Conservation (phyloP, 2,113 vertebrate species). For the Mus pahari region DNA sequence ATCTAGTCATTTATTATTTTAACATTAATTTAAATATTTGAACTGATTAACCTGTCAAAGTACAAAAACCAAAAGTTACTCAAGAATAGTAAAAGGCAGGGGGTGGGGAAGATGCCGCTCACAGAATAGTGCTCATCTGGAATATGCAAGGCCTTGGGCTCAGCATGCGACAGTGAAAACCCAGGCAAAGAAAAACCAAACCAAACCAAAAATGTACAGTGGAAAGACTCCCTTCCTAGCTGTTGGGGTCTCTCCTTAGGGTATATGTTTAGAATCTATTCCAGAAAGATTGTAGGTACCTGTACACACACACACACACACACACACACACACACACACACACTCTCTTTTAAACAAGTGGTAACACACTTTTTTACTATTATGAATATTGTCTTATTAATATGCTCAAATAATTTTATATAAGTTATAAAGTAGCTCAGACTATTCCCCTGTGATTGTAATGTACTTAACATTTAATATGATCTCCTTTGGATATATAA, state of each 20-base stretch:
- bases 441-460: neutral
- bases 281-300: neutral
- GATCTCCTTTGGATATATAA: slow-evolving; percentile 5
- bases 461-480: neutral
- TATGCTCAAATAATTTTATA: slow-evolving; percentile 25
- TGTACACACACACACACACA: neutral
- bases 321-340: neutral
- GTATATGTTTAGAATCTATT: neutral
- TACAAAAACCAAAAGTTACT: neutral
- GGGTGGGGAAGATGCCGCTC: neutral
- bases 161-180: neutral
- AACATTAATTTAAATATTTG: neutral
- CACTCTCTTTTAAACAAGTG: neutral
- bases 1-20: neutral
- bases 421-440: neutral
- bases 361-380: neutral
- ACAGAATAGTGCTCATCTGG: neutral
- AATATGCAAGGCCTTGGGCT: neutral
- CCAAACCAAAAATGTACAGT: neutral
- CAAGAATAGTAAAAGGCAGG: neutral
- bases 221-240: neutral
- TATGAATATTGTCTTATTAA: slow-evolving; percentile 13
- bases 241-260: neutral
- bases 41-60: neutral
- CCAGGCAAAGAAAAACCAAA: neutral